Evolutionary conservation across 2,113 vertebrate genomes (phyloP).

Genomic region (Pipra filicauda): DNA sequence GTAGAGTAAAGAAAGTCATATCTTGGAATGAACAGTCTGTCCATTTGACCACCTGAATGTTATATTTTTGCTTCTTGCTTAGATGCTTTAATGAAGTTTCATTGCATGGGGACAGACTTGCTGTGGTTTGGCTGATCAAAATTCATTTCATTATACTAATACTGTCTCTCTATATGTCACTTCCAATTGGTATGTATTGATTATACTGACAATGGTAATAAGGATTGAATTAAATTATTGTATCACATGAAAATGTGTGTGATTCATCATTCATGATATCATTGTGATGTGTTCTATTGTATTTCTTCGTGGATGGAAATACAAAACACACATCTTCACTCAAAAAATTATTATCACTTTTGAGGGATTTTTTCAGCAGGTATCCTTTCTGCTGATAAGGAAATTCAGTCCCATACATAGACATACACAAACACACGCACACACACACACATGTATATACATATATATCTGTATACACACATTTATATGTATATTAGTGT

Average conservation of each 20-base stretch:
- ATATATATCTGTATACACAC: neutral
- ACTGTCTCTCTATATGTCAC: neutral
- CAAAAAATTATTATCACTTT: neutral
- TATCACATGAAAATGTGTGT: neutral
- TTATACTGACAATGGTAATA: conserved; percentile 4
- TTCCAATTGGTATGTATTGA: neutral
- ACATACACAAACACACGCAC: rapidly evolving
- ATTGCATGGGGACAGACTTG: neutral
- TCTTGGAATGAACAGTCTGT: neutral
- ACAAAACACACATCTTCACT: neutral
- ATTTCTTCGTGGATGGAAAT: neutral
- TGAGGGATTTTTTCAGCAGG: neutral
- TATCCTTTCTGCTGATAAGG: neutral
- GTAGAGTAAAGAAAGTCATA: neutral
- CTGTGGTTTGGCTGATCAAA: neutral
- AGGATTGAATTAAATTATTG: neutral
- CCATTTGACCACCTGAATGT: neutral
- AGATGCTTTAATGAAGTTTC: neutral
- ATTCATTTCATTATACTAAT: neutral
- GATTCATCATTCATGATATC: neutral
- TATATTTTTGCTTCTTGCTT: neutral
- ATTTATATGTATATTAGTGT: rapidly evolving
- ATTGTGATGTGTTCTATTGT: neutral
- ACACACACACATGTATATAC: too few relatives aligned
- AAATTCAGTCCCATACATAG: neutral